A percentile compares a stretch with the other conserved stretches of the same genome.
Conservation (phyloP, 2,888 invertebrate genomes). For the Anodontia alba region DNA sequence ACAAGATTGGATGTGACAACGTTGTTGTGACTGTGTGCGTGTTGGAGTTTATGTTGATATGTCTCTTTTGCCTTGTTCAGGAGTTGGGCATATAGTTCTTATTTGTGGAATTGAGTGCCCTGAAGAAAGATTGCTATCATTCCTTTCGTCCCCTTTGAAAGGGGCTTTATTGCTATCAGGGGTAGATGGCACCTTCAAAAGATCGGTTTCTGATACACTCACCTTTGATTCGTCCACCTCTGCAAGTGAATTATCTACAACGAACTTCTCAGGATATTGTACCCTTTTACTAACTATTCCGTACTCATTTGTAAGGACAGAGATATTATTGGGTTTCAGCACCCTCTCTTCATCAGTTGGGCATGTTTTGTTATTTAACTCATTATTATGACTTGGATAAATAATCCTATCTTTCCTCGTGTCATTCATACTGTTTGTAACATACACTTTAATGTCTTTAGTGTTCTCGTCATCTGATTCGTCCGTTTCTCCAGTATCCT, state of each 20-base stretch:
- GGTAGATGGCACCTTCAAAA: neutral
- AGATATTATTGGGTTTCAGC: slow-evolving; percentile 34
- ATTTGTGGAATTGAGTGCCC: slow-evolving; percentile 5
- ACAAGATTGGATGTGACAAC: no score
- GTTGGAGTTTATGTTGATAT: no score
- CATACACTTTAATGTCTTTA: neutral
- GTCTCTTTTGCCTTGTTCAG: no score
- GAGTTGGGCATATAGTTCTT: slow-evolving; percentile 6
- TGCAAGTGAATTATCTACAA: slow-evolving; percentile 34
- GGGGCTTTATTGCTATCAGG: neutral
- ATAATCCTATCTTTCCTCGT: neutral
- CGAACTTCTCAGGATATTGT: slow-evolving; percentile 47
- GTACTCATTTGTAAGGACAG: slow-evolving; percentile 34
- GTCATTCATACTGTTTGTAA: neutral
- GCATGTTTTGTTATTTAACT: neutral
- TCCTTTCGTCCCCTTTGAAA: neutral
- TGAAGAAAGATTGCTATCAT: slow-evolving; percentile 3
- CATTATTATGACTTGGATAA: neutral
- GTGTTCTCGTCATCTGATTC: neutral
- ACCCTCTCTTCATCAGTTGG: slow-evolving; percentile 13
- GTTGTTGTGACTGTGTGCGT: no score
- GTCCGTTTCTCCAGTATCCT: neutral
- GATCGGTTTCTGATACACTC: neutral
- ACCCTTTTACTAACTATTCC: slow-evolving; percentile 47
- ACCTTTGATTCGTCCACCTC: slow-evolving; percentile 28